A percentile compares a stretch with the other conserved stretches of the same genome.
phyloP scores from a whole-genome alignment of 2,113 vertebrate species.

The western clawed frog (Xenopus tropicalis) region DNA sequence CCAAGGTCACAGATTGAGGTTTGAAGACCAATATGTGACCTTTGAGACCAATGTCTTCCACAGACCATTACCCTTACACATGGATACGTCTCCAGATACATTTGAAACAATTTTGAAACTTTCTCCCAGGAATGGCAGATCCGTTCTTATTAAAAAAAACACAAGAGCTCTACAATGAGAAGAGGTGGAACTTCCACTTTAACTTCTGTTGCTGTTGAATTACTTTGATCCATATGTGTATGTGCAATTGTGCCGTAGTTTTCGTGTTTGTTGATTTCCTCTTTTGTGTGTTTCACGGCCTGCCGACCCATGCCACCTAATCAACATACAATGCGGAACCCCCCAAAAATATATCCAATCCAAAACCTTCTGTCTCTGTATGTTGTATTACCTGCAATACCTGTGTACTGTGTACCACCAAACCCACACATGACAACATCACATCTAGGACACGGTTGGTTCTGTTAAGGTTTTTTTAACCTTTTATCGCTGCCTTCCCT shows the following conservation, averaged over 20 bases:
- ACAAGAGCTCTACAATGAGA: too few relatives aligned
- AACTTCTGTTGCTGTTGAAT: neutral
- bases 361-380: conserved; percentile 59
- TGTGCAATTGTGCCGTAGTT: conserved; percentile 12
- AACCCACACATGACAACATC: conserved; percentile 77
- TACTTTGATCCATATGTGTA: conserved; percentile 3
- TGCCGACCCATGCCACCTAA: conserved; percentile 77
- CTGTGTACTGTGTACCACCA: conserved; percentile 71
- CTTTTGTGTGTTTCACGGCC: conserved; percentile 68
- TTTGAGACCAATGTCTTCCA: too few relatives aligned
- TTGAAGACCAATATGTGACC: too few relatives aligned
- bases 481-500: conserved; percentile 49
- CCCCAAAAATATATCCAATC: conserved; percentile 41
- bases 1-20: too few relatives aligned
- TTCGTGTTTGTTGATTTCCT: conserved; percentile 53
- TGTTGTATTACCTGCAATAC: conserved; percentile 41
- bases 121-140: too few relatives aligned
- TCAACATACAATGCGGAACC: conserved; percentile 73
- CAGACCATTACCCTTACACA: too few relatives aligned
- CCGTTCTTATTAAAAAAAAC: too few relatives aligned
- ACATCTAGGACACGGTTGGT: conserved; percentile 79
- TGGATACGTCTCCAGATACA: too few relatives aligned
- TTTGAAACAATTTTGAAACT: too few relatives aligned
- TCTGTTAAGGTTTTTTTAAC: conserved; percentile 60
- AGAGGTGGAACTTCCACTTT: too few relatives aligned